These are phyloP conservation scores for Hippocampus comes DNA, from an alignment of 2,113 vertebrate species.

Conservation along the genomic window DNA sequence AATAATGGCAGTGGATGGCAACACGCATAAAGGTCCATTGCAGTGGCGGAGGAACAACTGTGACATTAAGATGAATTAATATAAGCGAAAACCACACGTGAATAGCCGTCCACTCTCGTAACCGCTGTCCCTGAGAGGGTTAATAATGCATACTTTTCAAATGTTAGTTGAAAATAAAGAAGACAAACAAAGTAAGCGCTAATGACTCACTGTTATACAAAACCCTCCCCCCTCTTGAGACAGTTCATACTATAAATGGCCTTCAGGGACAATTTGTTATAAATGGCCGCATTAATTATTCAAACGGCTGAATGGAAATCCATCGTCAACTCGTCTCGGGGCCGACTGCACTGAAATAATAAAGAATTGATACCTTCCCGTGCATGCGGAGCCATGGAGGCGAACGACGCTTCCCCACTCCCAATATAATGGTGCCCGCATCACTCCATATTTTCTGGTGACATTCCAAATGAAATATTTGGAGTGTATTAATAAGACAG, in stretches of 20 bases:
- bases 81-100: too few relatives aligned
- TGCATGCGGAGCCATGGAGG: conserved; percentile 28
- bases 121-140: too few relatives aligned
- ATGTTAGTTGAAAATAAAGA: too few relatives aligned
- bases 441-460: conserved; percentile 29
- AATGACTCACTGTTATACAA: conserved; percentile 27
- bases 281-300: conserved; percentile 73
- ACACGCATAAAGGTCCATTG: too few relatives aligned
- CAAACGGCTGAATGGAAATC: conserved; percentile 54
- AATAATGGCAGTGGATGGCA: too few relatives aligned
- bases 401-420: conserved; percentile 10
- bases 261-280: conserved; percentile 63
- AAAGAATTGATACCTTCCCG: conserved; percentile 67
- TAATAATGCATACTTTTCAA: too few relatives aligned
- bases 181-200: background rate
- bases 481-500: conserved; percentile 64
- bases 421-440: background rate
- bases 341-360: conserved; percentile 52
- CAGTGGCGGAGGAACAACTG: too few relatives aligned
- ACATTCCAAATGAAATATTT: conserved; percentile 61
- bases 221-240: conserved; percentile 23
- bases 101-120: too few relatives aligned
- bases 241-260: conserved; percentile 56
- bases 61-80: too few relatives aligned
- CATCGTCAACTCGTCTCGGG: conserved; percentile 31